Evolutionary conservation across 2,113 vertebrate species (phyloP), one percentile per base, ranked within the genome.

Genomic region (Paramisgurnus dabryanus): DNA sequence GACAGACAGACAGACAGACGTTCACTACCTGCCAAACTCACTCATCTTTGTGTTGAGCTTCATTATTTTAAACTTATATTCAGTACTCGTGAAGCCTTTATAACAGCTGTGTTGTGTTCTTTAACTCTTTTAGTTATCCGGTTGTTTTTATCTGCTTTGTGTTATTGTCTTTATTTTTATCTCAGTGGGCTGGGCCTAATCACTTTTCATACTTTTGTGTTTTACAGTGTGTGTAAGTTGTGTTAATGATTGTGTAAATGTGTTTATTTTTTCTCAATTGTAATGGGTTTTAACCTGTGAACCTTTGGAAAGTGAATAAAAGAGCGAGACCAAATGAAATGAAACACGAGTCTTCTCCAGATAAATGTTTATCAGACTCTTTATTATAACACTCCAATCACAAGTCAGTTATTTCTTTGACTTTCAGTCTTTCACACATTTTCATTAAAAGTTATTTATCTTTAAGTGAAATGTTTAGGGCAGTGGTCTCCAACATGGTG

Each of bases 271-370:
- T 90, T 40, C 49, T 89, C 82, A 87, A 87, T 91, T 91, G 86
- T 85, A 85, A 88, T 87, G 88, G 90, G 89, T 91, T 93, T 92
- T 92, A 93, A 93, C 91, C 91, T 94, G 91, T 94, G 93, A 90
- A 89, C 79, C 69, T 27, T 63, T 64, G 40, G 81, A 86, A 84
- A 80, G 84, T 87, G 87, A 85, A 86, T 84, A 82, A 73, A 76
- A 66, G 74, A 75, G 64, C 72, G 41, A 90, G 87, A 93, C 91
- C 93, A 93, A 94, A 93, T 93, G 92, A 94, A 94, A 86, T 90
- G 83, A 91, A 91, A 85, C 22, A 22, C 22, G 22, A 22, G 22
- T 0, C 84, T 83, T 82, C 64, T 81, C 66, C 78, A 75, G 58
- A 67, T 39, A 41, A 49, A 34, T 10, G n/a, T 34, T 34, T 3